Evolutionary conservation across 2,888 invertebrate species (phyloP), one percentile per base, ranked within the genome.

Genomic region (Orchestes rusci): DNA sequence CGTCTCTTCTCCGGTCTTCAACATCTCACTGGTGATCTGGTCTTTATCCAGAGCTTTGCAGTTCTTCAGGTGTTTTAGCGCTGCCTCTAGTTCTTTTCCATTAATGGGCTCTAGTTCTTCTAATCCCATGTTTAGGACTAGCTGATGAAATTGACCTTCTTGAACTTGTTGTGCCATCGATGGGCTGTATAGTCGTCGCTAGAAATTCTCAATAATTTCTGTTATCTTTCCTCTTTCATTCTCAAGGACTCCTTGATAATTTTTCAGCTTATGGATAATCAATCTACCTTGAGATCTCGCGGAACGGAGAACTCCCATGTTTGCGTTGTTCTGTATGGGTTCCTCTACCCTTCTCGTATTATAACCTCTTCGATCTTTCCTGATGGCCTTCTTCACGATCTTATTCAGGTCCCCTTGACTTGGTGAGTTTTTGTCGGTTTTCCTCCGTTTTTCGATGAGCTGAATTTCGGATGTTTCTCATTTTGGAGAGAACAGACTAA

Each of bases 381-480:
- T 23, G 27, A 23, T 23, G 27, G 27, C 27, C 27, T 23, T 23
- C 27, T 23, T n/a, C n/a, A n/a, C n/a, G n/a, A n/a, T n/a, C n/a
- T n/a, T n/a, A n/a, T n/a, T n/a, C n/a, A n/a, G n/a, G n/a, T n/a
- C n/a, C n/a, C n/a, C n/a, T n/a, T n/a, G n/a, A n/a, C n/a, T n/a
- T n/a, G n/a, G n/a, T n/a, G n/a, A n/a, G n/a, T n/a, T n/a, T n/a
- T n/a, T n/a, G n/a, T n/a, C n/a, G n/a, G n/a, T n/a, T n/a, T n/a
- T n/a, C n/a, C n/a, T n/a, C n/a, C n/a, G n/a, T n/a, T n/a, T n/a
- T n/a, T n/a, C n/a, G n/a, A n/a, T n/a, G n/a, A n/a, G n/a, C n/a
- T n/a, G n/a, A n/a, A n/a, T n/a, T n/a, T n/a, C n/a, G n/a, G n/a
- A n/a, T n/a, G n/a, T n/a, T n/a, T n/a, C n/a, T n/a, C n/a, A n/a